Evolutionary conservation across 1,140 invertebrate genomes (phyloP), one percentile per base, ranked within the genome.

Genomic region (Lerema accius): DNA sequence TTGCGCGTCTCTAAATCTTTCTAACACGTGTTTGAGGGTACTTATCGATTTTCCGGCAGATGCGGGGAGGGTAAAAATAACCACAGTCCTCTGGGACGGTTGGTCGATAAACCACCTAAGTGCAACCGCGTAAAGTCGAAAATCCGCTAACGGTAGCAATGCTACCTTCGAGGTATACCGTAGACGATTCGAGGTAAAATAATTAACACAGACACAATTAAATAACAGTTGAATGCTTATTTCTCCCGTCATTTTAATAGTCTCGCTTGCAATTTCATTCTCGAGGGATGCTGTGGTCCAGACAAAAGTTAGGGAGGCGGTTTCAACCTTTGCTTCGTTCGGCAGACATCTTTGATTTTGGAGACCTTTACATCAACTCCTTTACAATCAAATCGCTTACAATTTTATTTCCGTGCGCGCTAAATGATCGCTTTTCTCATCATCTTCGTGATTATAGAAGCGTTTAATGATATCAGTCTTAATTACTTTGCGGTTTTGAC

Each of bases 1-100:
- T 16, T 55, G 19, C 45, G 32, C 55, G 15, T 53, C 63, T 45
- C 63, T 63, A 61, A 64, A 58, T 69, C 67, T 69, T 74, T 73
- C 69, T 64, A 65, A 67, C 75, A 75, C 72, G 75, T 72, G 67
- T 64, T 61, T 69, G 51, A 65, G 53, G 68, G 61, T 77, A 62
- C 46, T 69, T 82, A 84, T 86, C 71, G 84, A 83, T 86, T 77
- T 69, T 69, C 60, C 49, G 67, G 69, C 71, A 73, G 71, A 76
- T 65, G 68, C 43, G 69, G 63, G 66, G 73, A 69, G 73, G 68
- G 69, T 70, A 77, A 78, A 81, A 84, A 81, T 79, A 82, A 69
- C 67, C 65, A 46, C 55, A 65, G 55, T 63, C 39, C 60, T 74
- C 71, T 62, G 63, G 17, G 23, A 6, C 13, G 28, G 23, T 49